Evolutionary conservation across 53 echinoderm and acorn worm species (phyloP), one percentile per base, ranked within the genome.

Genomic region (Henricia sp.): DNA sequence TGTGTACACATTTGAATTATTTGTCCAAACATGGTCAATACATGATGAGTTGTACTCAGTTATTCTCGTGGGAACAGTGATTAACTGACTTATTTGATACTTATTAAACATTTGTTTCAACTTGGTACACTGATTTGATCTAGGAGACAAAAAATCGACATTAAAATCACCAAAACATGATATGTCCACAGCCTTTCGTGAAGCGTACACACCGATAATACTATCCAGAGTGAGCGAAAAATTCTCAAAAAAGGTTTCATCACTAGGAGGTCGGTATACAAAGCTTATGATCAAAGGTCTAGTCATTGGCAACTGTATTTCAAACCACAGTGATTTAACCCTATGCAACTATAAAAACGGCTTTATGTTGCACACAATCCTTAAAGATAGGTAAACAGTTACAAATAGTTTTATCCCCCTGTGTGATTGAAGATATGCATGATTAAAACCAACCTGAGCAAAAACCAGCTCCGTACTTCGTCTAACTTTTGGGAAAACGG

Each of bases 1-100:
- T 28, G 62, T 6, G 14, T 62, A 62, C 3, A 62, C 30, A 27
- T 13, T 62, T 28, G 62, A 62, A 56, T 56, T 56, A 21, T 62
- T 62, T 26, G 62, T 62, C 28, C 62, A 62, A 27, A 62, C 62
- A 62, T 62, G 62, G 29, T 62, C 62, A 26, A 62, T 62, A 62
- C 62, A 62, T 13, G 62, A 26, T 26, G 62, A 53, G 17, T 23
- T 53, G 17, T 53, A 23, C 53, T 16, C n/a, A 53, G 53, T 53
- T 53, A 53, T 53, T 53, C 53, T 53, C 23, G 53, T 53, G 23
- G 53, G 53, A 53, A 5, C 17, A 16, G 5, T 53, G 17, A 53
- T 53, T 53, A 53, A 16, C n/a, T n/a, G n/a, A n/a, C n/a, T n/a
- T 53, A 53, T 5, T 53, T 53, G 6, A 14, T 53, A 53, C 3